Evolutionary conservation across 2,797 vertebrate genomes (phyloP), one percentile per base, ranked within the genome.

Genomic region (Rhincodon typus): DNA sequence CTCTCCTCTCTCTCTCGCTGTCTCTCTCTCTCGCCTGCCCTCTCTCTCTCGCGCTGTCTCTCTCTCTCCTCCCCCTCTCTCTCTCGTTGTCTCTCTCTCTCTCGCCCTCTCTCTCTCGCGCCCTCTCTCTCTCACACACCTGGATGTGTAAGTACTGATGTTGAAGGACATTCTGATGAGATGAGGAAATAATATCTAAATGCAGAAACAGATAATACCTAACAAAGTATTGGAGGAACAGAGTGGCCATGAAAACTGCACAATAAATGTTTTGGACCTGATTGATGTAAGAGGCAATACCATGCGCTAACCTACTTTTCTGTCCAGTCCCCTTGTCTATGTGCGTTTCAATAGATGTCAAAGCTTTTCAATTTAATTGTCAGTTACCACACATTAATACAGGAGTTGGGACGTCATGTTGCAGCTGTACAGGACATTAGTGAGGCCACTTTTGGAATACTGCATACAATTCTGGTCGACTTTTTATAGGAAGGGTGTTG

Each of bases 1-100:
- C 67, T 69, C 17, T 69, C 21, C 4, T 69, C 62, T 12, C 62
- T 12, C 46, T 46, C 46, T 46, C 3, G 46, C 46, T 46, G 46
- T n/a, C n/a, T n/a, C n/a, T n/a, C n/a, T 70, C 23, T 27, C 70
- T 72, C 23, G 27, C 27, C n/a, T n/a, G 4, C 70, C 25, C 70
- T 27, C 25, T 7, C 25, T 50, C 95, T 93, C 94, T 94, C 84
- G 96, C 96, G n/a, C 30, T n/a, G n/a, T n/a, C n/a, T n/a, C n/a
- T n/a, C n/a, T n/a, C n/a, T n/a, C n/a, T n/a, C n/a, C n/a, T n/a
- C n/a, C n/a, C n/a, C n/a, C 62, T 66, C 62, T 66, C 96, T 82
- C 95, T 96, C 96, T 96, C 96, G 95, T 94, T 96, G 38, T 53
- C 21, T 86, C 42, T 84, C 17, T 87, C 95, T 96, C 69, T 2